Percentiles rank a stretch among this genome's conserved stretches.
Conservation (phyloP, 2,888 invertebrate genomes). For the Philonicus albiceps region DNA sequence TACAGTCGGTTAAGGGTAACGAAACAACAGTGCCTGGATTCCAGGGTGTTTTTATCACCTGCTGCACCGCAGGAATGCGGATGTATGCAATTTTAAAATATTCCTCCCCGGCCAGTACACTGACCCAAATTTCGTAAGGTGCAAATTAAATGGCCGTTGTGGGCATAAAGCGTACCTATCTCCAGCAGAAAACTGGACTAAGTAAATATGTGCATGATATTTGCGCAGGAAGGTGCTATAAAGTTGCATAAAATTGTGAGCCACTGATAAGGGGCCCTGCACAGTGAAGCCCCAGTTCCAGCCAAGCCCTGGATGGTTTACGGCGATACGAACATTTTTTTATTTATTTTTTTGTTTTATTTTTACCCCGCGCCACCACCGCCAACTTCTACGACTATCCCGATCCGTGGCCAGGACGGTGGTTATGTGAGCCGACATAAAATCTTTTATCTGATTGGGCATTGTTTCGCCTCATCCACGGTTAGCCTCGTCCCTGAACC, state of each 20-base stretch:
- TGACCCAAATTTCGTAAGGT: conserved; percentile 1
- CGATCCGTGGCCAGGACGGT: neutral
- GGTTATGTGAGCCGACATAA: conserved; percentile 15
- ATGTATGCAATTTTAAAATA: neutral
- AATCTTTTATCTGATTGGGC: conserved; percentile 1
- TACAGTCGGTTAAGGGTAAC: neutral
- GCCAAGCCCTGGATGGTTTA: neutral
- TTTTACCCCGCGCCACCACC: neutral
- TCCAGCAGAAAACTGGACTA: conserved; percentile 5
- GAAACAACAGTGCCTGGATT: neutral
- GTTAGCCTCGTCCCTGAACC: neutral
- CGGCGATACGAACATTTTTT: neutral
- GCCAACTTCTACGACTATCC: neutral
- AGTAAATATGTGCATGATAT: conserved; percentile 15
- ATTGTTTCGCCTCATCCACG: conserved; percentile 9
- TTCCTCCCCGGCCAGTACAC: neutral
- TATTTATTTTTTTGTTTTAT: neutral
- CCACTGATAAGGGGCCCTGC: neutral
- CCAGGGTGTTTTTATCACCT: neutral
- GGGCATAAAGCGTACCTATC: conserved; percentile 3
- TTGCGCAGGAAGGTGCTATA: conserved; percentile 10
- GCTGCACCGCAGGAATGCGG: neutral
- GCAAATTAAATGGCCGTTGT: neutral
- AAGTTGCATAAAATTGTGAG: conserved; percentile 3
- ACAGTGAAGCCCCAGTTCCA: neutral